A percentile compares a stretch with the other conserved stretches of the same genome.
These are phyloP conservation scores for Andrena chrysosceles DNA, from an alignment of 2,888 invertebrate species.

Conservation along the genomic window DNA sequence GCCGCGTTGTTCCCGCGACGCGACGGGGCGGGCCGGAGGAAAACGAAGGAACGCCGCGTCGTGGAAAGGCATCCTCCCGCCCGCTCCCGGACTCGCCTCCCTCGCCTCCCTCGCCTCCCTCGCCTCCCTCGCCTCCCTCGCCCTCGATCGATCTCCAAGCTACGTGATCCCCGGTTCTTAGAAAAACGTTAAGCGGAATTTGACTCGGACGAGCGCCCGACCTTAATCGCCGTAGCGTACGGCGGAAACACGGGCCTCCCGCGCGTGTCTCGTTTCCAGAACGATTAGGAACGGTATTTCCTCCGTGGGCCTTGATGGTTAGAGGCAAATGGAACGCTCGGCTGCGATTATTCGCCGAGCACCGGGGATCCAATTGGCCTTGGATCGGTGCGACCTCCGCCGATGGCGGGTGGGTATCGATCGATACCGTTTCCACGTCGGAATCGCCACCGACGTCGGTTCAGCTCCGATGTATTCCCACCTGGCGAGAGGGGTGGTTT, in stretches of 20 bases:
- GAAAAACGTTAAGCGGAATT: slow-evolving; percentile 30
- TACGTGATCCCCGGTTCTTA: slow-evolving; percentile 2
- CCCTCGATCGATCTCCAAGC: not conserved
- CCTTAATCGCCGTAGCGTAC: slow-evolving; percentile 19
- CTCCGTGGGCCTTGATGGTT: slow-evolving; percentile 38
- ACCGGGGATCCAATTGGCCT: slow-evolving; percentile 54
- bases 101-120: too few relatives aligned
- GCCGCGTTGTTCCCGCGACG: slow-evolving; percentile 21
- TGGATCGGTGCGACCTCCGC: slow-evolving; percentile 36
- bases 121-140: too few relatives aligned
- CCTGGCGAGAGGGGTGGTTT: slow-evolving; percentile 41
- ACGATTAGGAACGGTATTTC: slow-evolving; percentile 59
- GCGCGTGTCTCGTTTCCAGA: slow-evolving; percentile 55
- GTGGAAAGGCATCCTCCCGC: too few relatives aligned
- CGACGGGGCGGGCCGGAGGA: not conserved
- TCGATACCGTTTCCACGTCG: slow-evolving; percentile 43
- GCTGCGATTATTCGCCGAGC: slow-evolving; percentile 46
- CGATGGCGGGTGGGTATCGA: slow-evolving; percentile 1
- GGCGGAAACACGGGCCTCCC: not conserved
- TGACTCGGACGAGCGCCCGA: slow-evolving; percentile 27
- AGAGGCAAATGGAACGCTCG: slow-evolving; percentile 54
- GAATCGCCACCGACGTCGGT: slow-evolving; percentile 11
- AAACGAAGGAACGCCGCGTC: not conserved
- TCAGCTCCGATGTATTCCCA: slow-evolving; percentile 25
- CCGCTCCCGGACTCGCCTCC: too few relatives aligned